Evolutionary conservation across 2,888 invertebrate species (phyloP).

Genomic region (Polymixis lichenea): DNA sequence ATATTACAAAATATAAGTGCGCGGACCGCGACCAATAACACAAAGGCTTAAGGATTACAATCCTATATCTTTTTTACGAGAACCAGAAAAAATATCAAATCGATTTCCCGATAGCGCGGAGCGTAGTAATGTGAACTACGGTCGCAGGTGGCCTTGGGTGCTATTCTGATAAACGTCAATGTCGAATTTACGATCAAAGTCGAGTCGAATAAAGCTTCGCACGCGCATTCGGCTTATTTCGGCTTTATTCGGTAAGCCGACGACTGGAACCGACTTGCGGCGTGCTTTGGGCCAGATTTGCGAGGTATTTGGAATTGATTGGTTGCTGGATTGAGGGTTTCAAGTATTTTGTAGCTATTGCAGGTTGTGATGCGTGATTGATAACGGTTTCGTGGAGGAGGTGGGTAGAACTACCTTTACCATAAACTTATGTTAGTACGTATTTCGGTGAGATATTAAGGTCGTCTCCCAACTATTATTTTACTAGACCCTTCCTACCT

Average conservation of each 20-base stretch:
- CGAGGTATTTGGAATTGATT: conserved; percentile 63
- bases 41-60: conserved; percentile 45
- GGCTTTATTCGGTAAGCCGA: conserved; percentile 63
- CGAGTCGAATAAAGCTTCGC: conserved; percentile 59
- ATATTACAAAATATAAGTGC: not conserved
- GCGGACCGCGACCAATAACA: conserved; percentile 29
- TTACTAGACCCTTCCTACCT: not conserved
- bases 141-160: conserved; percentile 65
- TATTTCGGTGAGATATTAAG: conserved; percentile 27
- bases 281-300: conserved; percentile 61
- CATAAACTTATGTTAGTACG: conserved; percentile 15
- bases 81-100: conserved; percentile 60
- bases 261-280: conserved; percentile 61
- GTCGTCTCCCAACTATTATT: conserved; percentile 4
- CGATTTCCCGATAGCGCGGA: conserved; percentile 57
- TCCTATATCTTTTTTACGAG: conserved; percentile 60
- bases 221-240: conserved; percentile 58
- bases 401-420: not conserved
- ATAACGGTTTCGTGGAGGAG: conserved; percentile 19
- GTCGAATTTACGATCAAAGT: conserved; percentile 61
- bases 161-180: conserved; percentile 69
- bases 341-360: conserved; percentile 56
- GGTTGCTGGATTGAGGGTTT: conserved; percentile 54
- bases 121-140: conserved; percentile 57
- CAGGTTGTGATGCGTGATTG: conserved; percentile 38